Base-by-base conservation (phyloP, 2,888 invertebrate species). In the Pediacus dermestoides region DNA sequence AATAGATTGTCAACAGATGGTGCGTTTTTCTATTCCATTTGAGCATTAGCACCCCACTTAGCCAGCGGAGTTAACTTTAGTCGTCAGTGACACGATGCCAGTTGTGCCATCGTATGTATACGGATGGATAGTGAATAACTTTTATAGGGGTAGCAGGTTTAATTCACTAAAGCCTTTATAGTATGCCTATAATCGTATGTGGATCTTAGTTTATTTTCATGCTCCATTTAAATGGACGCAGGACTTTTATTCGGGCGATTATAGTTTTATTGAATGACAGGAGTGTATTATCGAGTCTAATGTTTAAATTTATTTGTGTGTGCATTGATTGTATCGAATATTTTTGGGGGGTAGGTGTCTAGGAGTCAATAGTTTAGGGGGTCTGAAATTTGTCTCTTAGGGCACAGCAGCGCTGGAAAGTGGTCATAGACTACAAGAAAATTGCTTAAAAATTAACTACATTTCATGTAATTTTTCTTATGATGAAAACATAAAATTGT, bases 1-100 rank as follows among this genome's bases (percentile, higher is more conserved):
- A 42, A 49, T 59, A 59, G 67, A 70, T 70, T 68, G 68, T 64
- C 66, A 70, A 64, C 71, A 71, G 70, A 71, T 71, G 71, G 70
- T 70, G 64, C 55, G 64, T 68, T 70, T 70, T 70, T 70, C 70
- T 70, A 61, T 70, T 66, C 70, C 70, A 70, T 70, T 70, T 70
- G 60, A 65, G 67, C 69, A 68, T 70, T 70, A 70, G 63, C 66
- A 63, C 66, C 67, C 67, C 56, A 39, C 25, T 39, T 21, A 15
- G n/a, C n/a, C n/a, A n/a, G n/a, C 38, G 23, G 37, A 39, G 38
- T 48, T 42, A 43, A 51, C 55, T 52, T 48, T 46, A 46, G n/a
- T n/a, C n/a, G 44, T 35, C 52, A 50, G 37, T 55, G 56, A 58
- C 55, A 52, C 42, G 47, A 45, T 51, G 58, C 55, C 62, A 62